Conservation (phyloP, 2,113 vertebrate genomes). For the Accipiter virgatus region DNA sequence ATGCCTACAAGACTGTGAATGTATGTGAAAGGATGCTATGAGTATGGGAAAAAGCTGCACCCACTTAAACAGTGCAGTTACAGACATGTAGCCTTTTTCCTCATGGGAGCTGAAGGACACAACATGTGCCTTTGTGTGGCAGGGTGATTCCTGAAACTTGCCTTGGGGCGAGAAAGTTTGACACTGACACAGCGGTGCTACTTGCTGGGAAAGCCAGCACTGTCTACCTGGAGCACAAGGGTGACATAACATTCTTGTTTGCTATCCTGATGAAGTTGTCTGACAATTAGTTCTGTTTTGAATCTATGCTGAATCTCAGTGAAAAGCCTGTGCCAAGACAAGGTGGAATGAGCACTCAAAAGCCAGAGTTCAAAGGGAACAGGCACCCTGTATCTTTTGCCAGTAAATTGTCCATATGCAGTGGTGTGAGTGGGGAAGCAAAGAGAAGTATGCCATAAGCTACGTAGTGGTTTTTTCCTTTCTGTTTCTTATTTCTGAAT, state of each 20-base stretch:
- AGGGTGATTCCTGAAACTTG: background rate
- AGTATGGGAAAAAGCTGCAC: background rate
- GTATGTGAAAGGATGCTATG: background rate
- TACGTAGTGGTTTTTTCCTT: rapidly evolving
- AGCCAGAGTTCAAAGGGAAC: background rate
- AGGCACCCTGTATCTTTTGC: background rate
- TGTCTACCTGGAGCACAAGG: background rate
- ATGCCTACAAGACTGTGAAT: background rate
- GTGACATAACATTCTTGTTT: rapidly evolving
- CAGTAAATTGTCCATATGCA: rapidly evolving
- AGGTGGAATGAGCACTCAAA: background rate
- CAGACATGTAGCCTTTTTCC: background rate
- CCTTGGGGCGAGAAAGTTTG: rapidly evolving
- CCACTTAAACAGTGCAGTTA: background rate
- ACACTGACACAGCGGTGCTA: rapidly evolving
- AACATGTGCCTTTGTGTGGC: background rate
- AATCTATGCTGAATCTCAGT: background rate
- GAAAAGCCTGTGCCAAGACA: background rate
- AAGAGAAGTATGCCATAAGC: background rate
- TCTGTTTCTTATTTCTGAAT: background rate
- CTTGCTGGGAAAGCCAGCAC: background rate
- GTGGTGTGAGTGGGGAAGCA: background rate
- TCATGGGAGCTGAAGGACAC: background rate
- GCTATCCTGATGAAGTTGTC: background rate
- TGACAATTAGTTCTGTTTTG: background rate